These are phyloP conservation scores for Rostratula benghalensis DNA, from an alignment of 2,113 vertebrate species.

Conservation along the genomic window DNA sequence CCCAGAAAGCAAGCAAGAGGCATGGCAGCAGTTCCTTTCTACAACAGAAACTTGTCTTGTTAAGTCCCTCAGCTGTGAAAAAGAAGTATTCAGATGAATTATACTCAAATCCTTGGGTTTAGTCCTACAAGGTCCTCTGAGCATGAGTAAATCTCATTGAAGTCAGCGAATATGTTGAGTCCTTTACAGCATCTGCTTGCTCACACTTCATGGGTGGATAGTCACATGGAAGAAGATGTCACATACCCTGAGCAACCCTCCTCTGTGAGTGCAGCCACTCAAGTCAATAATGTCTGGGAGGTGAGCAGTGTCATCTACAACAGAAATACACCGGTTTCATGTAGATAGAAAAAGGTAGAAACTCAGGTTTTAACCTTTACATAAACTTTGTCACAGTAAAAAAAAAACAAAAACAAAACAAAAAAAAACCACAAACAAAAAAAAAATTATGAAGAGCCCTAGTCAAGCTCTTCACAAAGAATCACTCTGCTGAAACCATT, in stretches of 20 bases:
- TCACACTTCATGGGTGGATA: not conserved
- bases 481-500: not conserved
- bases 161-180: not conserved
- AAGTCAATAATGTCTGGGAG: not conserved
- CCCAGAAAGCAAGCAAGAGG: not conserved
- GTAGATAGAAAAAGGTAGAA: not conserved
- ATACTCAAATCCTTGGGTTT: not conserved
- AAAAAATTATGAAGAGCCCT: not conserved
- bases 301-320: not conserved
- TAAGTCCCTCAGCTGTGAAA: not conserved
- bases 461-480: not conserved
- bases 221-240: not conserved
- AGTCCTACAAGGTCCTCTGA: not conserved
- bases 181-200: not conserved
- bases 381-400: not conserved
- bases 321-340: not conserved
- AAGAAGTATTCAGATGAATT: not conserved
- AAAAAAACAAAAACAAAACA: not conserved
- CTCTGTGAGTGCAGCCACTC: not conserved
- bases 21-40: not conserved
- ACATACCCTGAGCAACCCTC: rapidly evolving
- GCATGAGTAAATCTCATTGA: not conserved
- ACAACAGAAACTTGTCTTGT: not conserved
- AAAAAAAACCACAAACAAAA: not conserved
- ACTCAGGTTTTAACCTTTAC: not conserved